Conservation (phyloP, 2,113 vertebrate genomes). For the Callaeas wilsoni region DNA sequence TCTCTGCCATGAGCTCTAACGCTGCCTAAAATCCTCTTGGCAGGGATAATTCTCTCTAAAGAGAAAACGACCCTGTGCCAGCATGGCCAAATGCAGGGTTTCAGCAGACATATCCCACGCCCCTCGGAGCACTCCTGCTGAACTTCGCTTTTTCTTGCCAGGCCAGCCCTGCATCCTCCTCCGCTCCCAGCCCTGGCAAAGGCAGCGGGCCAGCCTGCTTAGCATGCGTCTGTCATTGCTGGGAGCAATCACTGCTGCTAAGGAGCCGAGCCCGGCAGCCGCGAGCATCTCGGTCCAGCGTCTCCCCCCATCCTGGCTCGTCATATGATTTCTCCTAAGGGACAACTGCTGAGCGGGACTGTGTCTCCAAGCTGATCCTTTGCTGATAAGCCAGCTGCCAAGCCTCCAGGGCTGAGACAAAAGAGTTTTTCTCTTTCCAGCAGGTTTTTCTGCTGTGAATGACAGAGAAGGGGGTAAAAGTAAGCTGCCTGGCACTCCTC, state of each 20-base stretch:
- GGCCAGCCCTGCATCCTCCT: not conserved
- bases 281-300: not conserved
- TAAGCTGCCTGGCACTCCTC: not conserved
- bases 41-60: not conserved
- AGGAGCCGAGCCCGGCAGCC: not conserved
- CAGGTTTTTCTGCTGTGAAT: constrained; percentile 30
- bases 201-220: constrained; percentile 17
- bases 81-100: fast-evolving
- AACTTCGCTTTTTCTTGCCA: not conserved
- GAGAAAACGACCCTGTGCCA: not conserved
- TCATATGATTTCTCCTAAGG: not conserved
- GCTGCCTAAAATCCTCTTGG: not conserved
- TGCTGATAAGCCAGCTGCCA: constrained; percentile 20
- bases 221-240: not conserved
- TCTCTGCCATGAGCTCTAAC: fast-evolving
- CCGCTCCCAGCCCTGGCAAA: not conserved
- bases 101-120: not conserved
- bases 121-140: not conserved
- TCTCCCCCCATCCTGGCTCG: not conserved
- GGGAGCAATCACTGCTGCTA: not conserved
- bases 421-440: not conserved
- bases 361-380: not conserved
- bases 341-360: not conserved
- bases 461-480: not conserved
- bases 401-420: not conserved